phyloP scores from a whole-genome alignment of 2,888 invertebrate genomes.

The Scaptomyza caliginosa region DNA sequence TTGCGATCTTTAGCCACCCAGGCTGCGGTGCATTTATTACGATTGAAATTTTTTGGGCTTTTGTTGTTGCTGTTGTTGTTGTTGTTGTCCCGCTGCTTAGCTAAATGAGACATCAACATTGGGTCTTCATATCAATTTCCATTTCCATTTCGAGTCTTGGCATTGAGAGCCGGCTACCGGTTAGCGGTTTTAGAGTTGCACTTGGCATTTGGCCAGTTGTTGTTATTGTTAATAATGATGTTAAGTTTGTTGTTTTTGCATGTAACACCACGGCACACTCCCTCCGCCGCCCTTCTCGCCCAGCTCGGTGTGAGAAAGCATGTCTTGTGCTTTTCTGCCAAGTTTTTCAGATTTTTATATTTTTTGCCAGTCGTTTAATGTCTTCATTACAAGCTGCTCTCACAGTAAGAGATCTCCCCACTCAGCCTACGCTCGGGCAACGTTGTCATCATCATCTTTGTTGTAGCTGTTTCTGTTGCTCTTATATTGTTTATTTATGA shows the following conservation, averaged over 20 bases:
- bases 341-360: neutral
- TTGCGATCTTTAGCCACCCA: constrained; percentile 60
- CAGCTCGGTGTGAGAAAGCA: constrained; percentile 56
- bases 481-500: constrained; percentile 83
- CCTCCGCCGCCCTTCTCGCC: neutral
- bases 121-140: constrained; percentile 20
- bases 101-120: constrained; percentile 75
- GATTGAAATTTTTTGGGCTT: constrained; percentile 73
- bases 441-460: constrained; percentile 29
- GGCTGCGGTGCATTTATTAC: constrained; percentile 73
- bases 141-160: constrained; percentile 27
- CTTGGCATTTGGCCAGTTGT: constrained; percentile 55
- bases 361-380: constrained; percentile 57
- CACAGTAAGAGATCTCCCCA: constrained; percentile 25
- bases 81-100: constrained; percentile 65
- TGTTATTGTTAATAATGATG: constrained; percentile 77
- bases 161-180: constrained; percentile 49
- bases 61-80: constrained; percentile 12
- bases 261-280: constrained; percentile 44
- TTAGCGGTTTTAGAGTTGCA: constrained; percentile 44
- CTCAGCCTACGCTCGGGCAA: constrained; percentile 34
- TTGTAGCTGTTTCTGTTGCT: constrained; percentile 38
- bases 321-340: constrained; percentile 12
- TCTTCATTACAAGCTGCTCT: constrained; percentile 68
- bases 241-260: constrained; percentile 70